Conservation (phyloP, 1,140 invertebrate species). For the Rhysida immarginata region DNA sequence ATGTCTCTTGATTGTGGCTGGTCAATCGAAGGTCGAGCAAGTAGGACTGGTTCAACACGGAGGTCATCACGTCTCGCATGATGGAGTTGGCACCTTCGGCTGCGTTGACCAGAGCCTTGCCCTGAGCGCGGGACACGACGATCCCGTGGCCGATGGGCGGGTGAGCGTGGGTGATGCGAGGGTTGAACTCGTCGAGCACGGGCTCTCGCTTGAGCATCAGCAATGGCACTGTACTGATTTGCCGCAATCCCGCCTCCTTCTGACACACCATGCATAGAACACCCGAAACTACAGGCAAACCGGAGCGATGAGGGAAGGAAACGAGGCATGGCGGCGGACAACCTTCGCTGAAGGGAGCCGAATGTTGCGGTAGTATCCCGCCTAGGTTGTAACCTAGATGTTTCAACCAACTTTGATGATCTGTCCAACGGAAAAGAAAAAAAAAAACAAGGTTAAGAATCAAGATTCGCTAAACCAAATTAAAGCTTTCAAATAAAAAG, state of each 20-base stretch:
- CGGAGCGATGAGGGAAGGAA: constrained; percentile 16
- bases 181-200: constrained; percentile 38
- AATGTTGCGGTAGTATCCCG: constrained; percentile 68
- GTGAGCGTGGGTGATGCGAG: constrained; percentile 38
- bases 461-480: too few species aligned
- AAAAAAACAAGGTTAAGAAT: too few species aligned
- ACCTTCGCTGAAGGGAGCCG: constrained; percentile 44
- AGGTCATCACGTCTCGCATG: constrained; percentile 79
- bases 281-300: constrained; percentile 15
- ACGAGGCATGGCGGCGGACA: constrained; percentile 19
- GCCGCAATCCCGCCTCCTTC: constrained; percentile 7
- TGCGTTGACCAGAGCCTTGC: constrained; percentile 65
- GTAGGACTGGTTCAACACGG: constrained; percentile 80
- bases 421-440: too few species aligned
- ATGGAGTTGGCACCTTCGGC: constrained; percentile 74
- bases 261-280: constrained; percentile 21
- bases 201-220: constrained; percentile 17
- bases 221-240: background rate
- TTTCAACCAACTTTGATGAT: constrained; percentile 67
- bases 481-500: too few species aligned
- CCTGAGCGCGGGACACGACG: constrained; percentile 58
- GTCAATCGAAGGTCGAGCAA: constrained; percentile 76
- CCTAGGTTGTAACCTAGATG: constrained; percentile 71
- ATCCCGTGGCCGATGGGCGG: constrained; percentile 75
- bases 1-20: constrained; percentile 77